Conservation (phyloP, 2,113 vertebrate species). For the Ammodytes marinus region DNA sequence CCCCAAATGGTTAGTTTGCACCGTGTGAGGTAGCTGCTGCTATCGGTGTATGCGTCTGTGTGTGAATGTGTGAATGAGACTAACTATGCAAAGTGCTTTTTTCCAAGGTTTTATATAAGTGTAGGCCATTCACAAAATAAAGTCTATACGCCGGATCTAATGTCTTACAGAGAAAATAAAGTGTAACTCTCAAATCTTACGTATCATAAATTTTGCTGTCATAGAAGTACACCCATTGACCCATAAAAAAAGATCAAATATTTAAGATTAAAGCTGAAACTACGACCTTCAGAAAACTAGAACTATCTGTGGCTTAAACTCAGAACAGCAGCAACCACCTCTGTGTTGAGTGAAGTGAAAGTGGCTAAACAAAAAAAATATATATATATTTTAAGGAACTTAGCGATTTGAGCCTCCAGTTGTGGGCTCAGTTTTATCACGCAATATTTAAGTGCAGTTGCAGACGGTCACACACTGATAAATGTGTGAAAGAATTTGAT, state of each 20-base stretch:
- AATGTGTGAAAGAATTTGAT: slow-evolving; percentile 14
- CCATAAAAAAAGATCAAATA: slow-evolving; percentile 13
- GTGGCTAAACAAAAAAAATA: background rate
- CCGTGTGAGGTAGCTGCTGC: too few species aligned
- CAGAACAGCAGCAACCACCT: background rate
- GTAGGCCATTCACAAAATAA: background rate
- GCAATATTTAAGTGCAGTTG: background rate
- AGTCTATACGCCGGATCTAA: background rate
- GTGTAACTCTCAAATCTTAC: background rate
- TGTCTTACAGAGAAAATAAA: background rate
- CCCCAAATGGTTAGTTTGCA: too few species aligned
- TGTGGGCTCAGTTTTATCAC: background rate
- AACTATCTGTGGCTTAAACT: background rate
- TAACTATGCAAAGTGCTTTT: too few species aligned
- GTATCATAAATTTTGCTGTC: slow-evolving; percentile 7
- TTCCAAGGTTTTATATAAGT: too few species aligned
- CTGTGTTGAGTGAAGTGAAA: slow-evolving; percentile 13
- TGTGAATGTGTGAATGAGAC: too few species aligned
- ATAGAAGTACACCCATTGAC: background rate
- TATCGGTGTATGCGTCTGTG: too few species aligned
- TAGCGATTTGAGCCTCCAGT: background rate
- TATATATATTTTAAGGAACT: background rate
- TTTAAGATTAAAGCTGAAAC: background rate
- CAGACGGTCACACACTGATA: slow-evolving; percentile 5
- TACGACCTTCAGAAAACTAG: background rate